Evolutionary conservation across 2,888 invertebrate genomes (phyloP), one percentile per base, ranked within the genome.

Genomic region (Brachyptera risi): DNA sequence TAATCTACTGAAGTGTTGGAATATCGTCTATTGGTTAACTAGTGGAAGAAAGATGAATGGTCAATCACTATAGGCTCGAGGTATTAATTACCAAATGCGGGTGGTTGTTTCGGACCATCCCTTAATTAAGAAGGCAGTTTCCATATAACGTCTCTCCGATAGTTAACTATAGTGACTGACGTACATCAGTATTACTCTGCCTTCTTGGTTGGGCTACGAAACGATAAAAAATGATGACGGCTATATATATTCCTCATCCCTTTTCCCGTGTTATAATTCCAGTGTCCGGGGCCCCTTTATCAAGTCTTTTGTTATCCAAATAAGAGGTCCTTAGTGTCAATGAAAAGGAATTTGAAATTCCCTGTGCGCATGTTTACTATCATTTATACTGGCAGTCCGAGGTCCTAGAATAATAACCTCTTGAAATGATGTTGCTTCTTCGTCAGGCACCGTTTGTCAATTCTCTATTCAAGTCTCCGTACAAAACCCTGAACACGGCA

Each of bases 391-490:
- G 51, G 50, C 31, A 35, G 59, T 23, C 15, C 27, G 17, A 17
- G n/a, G n/a, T n/a, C n/a, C n/a, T 47, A 27, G 60, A 56, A 60
- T 57, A 60, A 63, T 58, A 57, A 27, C 57, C 63, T 63, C 60
- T 63, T 63, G 42, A 59, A 61, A 61, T 61, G 63, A 63, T 63
- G 63, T 63, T 63, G 59, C 61, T 58, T 58, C 60, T 59, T 63
- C 49, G 60, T 56, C 54, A 54, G 54, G 54, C 35, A 54, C 54
- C 54, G 54, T 54, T 62, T 62, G 64, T 62, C 64, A 64, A 61
- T 64, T 62, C 61, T n/a, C 61, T 59, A 64, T 64, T 64, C 64
- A 64, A 44, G 49, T 37, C 49, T 21, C 38, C 19, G 50, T 42
- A 62, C 62, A 65, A 65, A 61, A 63, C 62, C 60, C 56, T 40